A percentile compares a stretch with the other conserved stretches of the same genome.
Evolutionary conservation across 2,797 vertebrate genomes (phyloP).

Genomic region (Periophthalmus magnuspinnatus): DNA sequence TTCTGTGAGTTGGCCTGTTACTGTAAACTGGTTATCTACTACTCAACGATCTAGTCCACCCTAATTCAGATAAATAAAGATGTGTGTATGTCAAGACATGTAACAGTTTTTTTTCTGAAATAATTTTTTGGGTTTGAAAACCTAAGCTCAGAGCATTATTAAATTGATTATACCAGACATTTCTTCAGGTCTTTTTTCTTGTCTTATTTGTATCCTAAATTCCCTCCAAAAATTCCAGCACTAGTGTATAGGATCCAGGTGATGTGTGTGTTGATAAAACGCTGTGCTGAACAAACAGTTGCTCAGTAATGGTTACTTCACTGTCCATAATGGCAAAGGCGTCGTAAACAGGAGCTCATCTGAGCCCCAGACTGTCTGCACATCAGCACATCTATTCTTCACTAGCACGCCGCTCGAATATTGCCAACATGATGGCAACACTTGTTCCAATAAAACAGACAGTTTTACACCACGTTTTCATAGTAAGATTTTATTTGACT

Average conservation of each 20-base stretch:
- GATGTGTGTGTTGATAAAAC: conserved; percentile 32
- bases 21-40: too few relatives aligned
- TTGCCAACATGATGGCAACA: conserved; percentile 54
- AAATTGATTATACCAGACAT: neutral
- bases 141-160: neutral
- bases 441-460: conserved; percentile 63
- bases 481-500: conserved; percentile 66
- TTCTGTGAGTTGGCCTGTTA: too few relatives aligned
- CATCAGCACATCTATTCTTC: conserved; percentile 48
- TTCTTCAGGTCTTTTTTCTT: neutral
- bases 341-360: conserved; percentile 35
- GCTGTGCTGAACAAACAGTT: conserved; percentile 40
- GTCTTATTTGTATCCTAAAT: neutral
- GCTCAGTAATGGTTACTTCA: conserved; percentile 35
- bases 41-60: too few relatives aligned
- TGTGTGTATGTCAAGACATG: too few relatives aligned
- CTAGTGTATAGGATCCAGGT: conserved; percentile 5
- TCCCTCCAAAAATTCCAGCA: neutral
- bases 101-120: too few relatives aligned
- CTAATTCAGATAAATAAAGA: too few relatives aligned
- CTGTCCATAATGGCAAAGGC: conserved; percentile 27
- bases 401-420: conserved; percentile 19
- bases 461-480: conserved; percentile 71
- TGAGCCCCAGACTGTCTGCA: conserved; percentile 30
- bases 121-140: neutral